Evolutionary conservation across 2,888 invertebrate species (phyloP).

Genomic region (Rhopalosiphum nymphaeae): DNA sequence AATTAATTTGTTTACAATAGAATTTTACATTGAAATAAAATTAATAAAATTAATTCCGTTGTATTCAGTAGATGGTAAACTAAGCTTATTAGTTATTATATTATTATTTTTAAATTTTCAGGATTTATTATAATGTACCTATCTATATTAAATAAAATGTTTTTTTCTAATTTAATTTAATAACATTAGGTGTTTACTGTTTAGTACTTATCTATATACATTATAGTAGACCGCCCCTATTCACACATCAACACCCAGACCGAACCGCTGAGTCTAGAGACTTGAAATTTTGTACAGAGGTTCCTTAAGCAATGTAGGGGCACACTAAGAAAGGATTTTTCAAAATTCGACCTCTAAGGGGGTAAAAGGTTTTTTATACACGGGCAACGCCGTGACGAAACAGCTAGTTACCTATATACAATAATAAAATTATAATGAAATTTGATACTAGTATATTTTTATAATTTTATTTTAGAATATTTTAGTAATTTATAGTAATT

Average conservation of each 20-base stretch:
- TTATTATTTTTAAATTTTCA: background rate
- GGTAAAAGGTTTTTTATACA: too few species aligned
- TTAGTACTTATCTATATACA: too few species aligned
- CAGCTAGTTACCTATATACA: too few species aligned
- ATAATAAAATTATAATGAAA: too few species aligned
- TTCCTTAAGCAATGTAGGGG: too few species aligned
- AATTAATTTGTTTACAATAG: background rate
- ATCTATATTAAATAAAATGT: background rate
- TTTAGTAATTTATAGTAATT: background rate
- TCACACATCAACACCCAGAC: too few species aligned
- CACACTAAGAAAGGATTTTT: too few species aligned
- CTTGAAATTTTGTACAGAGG: too few species aligned
- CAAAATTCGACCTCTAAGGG: too few species aligned
- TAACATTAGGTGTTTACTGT: background rate
- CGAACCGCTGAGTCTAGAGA: too few species aligned
- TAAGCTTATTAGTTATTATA: background rate
- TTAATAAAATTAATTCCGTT: background rate
- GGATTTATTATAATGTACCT: background rate
- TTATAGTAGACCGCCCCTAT: too few species aligned
- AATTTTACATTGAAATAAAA: background rate
- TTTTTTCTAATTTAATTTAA: background rate
- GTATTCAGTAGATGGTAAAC: background rate
- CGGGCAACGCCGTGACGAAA: too few species aligned
- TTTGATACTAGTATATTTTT: background rate
- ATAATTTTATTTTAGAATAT: background rate